Conservation (phyloP, 2,888 invertebrate species). For the Rhamnusium bicolor region DNA sequence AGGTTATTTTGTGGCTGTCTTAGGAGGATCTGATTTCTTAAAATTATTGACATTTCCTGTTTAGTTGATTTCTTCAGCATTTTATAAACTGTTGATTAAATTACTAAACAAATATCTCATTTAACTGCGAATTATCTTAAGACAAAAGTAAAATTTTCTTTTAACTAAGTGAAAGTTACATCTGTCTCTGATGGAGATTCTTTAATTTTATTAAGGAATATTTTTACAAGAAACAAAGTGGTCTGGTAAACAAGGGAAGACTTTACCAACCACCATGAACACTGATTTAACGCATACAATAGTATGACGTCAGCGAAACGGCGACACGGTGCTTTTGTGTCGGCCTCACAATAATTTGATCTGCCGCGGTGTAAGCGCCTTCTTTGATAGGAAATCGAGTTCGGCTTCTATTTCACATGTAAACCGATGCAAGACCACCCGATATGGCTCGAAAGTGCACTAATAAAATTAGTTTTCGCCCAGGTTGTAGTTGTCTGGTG, state of each 20-base stretch:
- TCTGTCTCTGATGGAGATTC: no score
- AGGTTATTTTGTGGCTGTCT: no score
- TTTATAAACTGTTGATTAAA: no score
- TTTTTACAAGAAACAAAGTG: not conserved
- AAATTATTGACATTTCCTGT: no score
- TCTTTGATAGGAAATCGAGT: slow-evolving; percentile 40
- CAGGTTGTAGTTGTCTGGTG: slow-evolving; percentile 45
- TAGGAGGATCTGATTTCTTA: no score
- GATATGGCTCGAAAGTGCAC: slow-evolving; percentile 47
- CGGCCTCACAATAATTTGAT: slow-evolving; percentile 56
- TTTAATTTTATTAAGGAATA: not conserved
- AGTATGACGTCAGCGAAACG: slow-evolving; percentile 42
- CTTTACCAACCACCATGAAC: slow-evolving; percentile 24
- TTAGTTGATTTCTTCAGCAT: no score
- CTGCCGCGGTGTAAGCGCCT: slow-evolving; percentile 52
- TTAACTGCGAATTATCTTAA: no score
- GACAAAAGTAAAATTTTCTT: no score
- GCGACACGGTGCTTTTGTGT: slow-evolving; percentile 48
- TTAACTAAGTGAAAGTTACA: no score
- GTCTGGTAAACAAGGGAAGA: not conserved
- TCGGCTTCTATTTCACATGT: slow-evolving; percentile 52
- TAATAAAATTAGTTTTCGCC: slow-evolving; percentile 53
- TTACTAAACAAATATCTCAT: no score
- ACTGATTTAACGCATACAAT: slow-evolving; percentile 23
- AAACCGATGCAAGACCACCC: slow-evolving; percentile 50